Evolutionary conservation across 1,140 invertebrate species (phyloP).

Genomic region (Pemphigus obesinymphae): DNA sequence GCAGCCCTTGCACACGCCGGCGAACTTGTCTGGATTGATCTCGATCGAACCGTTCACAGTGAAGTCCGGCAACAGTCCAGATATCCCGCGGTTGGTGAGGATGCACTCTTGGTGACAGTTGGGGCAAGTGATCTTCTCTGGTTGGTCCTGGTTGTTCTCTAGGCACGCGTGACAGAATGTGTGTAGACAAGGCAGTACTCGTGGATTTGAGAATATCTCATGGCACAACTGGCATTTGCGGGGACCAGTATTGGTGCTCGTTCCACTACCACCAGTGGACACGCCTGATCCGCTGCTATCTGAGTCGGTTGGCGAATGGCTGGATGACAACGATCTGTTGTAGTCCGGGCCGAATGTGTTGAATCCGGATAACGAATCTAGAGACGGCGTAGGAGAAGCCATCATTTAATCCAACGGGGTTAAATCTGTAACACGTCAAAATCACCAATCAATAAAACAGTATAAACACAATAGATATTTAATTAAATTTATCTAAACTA

Average conservation of each 20-base stretch:
- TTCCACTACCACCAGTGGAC: conserved; percentile 53
- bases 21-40: conserved; percentile 13
- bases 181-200: conserved; percentile 76
- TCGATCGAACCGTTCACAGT: conserved; percentile 53
- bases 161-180: conserved; percentile 76
- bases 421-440: conserved; percentile 58
- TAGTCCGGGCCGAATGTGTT: conserved; percentile 68
- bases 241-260: conserved; percentile 73
- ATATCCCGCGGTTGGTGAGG: conserved; percentile 57
- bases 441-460: conserved; percentile 1
- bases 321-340: conserved; percentile 55
- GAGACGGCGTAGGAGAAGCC: conserved; percentile 80
- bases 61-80: conserved; percentile 65
- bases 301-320: conserved; percentile 72
- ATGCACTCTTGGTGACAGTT: conserved; percentile 71
- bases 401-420: conserved; percentile 62
- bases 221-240: conserved; percentile 77
- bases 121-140: conserved; percentile 76
- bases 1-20: conserved; percentile 75
- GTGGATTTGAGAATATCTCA: conserved; percentile 66
- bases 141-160: conserved; percentile 65
- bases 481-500: too few species aligned
- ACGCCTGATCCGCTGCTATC: conserved; percentile 66
- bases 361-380: conserved; percentile 82
- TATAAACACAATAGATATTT: too few species aligned